phyloP scores from a whole-genome alignment of 2,797 vertebrate species.

The Sebastes steindachneri region DNA sequence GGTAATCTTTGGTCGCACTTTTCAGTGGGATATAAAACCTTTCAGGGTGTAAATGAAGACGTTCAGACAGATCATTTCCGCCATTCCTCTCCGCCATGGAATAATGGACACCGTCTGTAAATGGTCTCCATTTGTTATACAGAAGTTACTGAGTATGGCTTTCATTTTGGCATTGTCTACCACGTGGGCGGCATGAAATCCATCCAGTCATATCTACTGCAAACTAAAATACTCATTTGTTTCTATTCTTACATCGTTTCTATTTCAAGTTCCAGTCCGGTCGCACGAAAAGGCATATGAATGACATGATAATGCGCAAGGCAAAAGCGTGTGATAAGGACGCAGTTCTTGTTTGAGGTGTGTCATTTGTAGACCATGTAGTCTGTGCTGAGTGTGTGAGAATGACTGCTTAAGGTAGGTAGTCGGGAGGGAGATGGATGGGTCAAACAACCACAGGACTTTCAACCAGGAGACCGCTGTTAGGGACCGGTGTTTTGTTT shows the following conservation, averaged over 20 bases:
- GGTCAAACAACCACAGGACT: no score
- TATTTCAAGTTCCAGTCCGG: neutral
- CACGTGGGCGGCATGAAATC: neutral
- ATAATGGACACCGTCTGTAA: neutral
- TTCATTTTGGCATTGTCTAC: neutral
- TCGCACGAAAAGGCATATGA: rapidly evolving
- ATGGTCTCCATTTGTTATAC: neutral
- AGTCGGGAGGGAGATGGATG: no score
- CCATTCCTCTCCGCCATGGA: neutral
- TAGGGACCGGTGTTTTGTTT: no score
- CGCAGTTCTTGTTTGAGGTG: rapidly evolving
- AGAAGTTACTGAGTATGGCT: neutral
- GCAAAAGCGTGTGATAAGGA: rapidly evolving
- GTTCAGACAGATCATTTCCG: slow-evolving; percentile 30
- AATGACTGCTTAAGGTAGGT: rapidly evolving
- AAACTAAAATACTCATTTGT: neutral
- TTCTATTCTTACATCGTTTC: neutral
- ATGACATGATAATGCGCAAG: no score
- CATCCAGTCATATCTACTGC: neutral
- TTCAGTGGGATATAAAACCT: slow-evolving; percentile 39
- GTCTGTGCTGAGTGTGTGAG: no score
- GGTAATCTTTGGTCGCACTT: slow-evolving; percentile 47
- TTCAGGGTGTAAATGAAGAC: slow-evolving; percentile 42
- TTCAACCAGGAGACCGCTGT: no score
- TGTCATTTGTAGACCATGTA: no score